Evolutionary conservation across 2,797 vertebrate species (phyloP).

Genomic region (Sebastes nivosus): DNA sequence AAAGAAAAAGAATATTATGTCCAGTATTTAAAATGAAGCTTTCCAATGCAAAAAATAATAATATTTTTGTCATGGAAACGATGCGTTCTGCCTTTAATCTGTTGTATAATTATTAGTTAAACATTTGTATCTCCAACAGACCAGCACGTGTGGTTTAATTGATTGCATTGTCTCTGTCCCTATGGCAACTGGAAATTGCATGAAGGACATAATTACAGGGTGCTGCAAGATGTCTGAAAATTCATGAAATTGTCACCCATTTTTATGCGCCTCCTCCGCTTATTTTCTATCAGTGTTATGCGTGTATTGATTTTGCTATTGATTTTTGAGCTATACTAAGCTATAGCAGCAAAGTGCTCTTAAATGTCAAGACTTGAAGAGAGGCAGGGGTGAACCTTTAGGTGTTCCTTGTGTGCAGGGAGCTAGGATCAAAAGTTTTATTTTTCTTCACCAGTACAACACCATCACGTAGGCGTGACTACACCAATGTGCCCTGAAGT

Average conservation of each 20-base stretch:
- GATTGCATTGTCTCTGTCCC: conserved; percentile 61
- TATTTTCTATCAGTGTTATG: conserved; percentile 1
- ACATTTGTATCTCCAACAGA: conserved; percentile 1
- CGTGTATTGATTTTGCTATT: not conserved
- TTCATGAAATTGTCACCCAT: not conserved
- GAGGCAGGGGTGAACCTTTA: not conserved
- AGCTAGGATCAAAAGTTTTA: not conserved
- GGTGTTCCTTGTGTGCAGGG: not conserved
- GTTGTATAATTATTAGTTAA: not conserved
- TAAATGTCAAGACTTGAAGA: not conserved
- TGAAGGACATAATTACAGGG: conserved; percentile 54
- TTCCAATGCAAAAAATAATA: not conserved
- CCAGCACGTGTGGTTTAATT: conserved; percentile 34
- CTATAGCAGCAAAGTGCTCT: conserved; percentile 1
- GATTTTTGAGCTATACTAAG: not conserved
- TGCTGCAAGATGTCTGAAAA: conserved; percentile 39
- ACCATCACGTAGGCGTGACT: conserved; percentile 42
- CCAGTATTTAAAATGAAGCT: not conserved
- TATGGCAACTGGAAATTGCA: conserved; percentile 70
- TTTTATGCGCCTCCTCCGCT: not conserved
- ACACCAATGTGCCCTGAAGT: conserved; percentile 50
- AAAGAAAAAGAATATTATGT: not conserved
- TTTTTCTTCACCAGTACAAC: not conserved
- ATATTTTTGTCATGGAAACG: not conserved
- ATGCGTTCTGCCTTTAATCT: not conserved